These are phyloP conservation scores for Drosophila melanosoma DNA, from an alignment of 2,888 invertebrate species.

Conservation along the genomic window DNA sequence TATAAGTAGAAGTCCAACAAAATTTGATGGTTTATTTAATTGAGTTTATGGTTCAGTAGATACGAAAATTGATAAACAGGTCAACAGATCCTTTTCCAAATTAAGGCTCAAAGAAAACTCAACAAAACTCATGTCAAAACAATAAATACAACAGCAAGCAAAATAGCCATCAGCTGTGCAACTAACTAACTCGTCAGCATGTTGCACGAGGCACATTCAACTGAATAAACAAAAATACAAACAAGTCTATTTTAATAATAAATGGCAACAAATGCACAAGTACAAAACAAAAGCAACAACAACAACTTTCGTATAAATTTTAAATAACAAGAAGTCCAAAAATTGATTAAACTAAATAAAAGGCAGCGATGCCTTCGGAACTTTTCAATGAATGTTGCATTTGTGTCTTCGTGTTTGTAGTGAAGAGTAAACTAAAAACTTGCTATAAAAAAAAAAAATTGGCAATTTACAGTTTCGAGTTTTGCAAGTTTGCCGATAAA, in stretches of 20 bases:
- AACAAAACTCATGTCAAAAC: conserved; percentile 4
- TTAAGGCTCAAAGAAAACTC: not conserved
- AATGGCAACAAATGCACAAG: conserved; percentile 4
- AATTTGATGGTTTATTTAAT: not conserved
- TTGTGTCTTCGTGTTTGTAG: not conserved
- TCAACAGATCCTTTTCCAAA: not conserved
- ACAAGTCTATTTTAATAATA: conserved; percentile 15
- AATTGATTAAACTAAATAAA: conserved; percentile 46
- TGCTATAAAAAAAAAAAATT: conserved; percentile 36
- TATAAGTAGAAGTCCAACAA: not conserved
- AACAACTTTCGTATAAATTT: conserved; percentile 32
- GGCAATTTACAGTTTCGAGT: conserved; percentile 9
- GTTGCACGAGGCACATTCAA: conserved; percentile 32
- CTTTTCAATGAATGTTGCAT: conserved; percentile 25
- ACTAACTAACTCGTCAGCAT: conserved; percentile 23
- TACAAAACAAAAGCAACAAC: conserved; percentile 5
- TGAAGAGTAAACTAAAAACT: conserved; percentile 8
- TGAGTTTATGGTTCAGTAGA: not conserved
- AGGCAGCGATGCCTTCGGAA: not conserved
- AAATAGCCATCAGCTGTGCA: conserved; percentile 8
- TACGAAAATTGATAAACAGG: not conserved
- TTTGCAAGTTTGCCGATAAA: conserved; percentile 30
- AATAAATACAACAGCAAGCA: not conserved
- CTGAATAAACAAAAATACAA: conserved; percentile 28
- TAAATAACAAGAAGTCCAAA: conserved; percentile 30